Evolutionary conservation across 2,888 invertebrate species (phyloP), one percentile per base, ranked within the genome.

Genomic region (Synergus itoensis): DNA sequence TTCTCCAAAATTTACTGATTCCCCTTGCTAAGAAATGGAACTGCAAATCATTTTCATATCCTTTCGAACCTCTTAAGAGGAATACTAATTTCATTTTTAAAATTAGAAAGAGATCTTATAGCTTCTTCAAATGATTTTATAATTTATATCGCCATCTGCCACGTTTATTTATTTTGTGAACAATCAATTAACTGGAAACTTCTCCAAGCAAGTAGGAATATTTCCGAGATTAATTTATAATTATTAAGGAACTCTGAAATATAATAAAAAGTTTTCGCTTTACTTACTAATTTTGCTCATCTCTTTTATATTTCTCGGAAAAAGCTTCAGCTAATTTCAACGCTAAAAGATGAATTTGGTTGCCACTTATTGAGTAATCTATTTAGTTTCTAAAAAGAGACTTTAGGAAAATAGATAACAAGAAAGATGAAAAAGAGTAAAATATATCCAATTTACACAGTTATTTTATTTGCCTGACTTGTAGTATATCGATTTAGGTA

Each of bases 311-410:
- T 82, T 84, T 82, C 78, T 77, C 79, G 80, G 67, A 65, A 81
- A 80, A 79, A 80, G 79, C 82, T 80, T 78, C 76, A 77, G 80
- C 77, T 81, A 83, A 85, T 84, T 84, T 85, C 80, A 84, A 64
- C 84, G 84, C 83, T 87, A 87, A 89, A 88, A 86, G 82, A 81
- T 86, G 88, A 89, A 90, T 91, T 89, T 88, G 87, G 88, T 88
- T 89, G 87, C 90, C 91, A 91, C 91, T 91, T 91, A 90, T 91
- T 91, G 91, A 91, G 91, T 91, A 91, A 91, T 91, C 90, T 91
- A 88, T 90, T 91, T 91, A 90, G 89, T 88, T 88, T 85, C 83
- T 84, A 83, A 81, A 87, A 88, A 88, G 88, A 89, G 28, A 69
- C 4, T 18, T 67, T 67, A 18, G 67, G 18, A 43, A 67, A 67